Base-by-base conservation (phyloP, 2,888 invertebrate genomes). In the Lordiphosa andalusiaca region DNA sequence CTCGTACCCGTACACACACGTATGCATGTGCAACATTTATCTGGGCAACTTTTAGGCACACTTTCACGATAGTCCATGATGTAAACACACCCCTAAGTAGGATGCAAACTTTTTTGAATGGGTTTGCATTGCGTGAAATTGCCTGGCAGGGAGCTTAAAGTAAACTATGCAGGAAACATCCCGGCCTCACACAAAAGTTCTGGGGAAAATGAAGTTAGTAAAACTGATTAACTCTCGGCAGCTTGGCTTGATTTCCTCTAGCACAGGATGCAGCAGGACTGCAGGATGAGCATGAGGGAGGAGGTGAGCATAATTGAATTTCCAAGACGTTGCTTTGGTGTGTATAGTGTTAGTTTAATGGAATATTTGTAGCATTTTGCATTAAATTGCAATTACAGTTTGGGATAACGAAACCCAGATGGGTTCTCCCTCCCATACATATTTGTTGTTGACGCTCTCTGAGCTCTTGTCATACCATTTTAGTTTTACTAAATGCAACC, bases 211-310 rank as follows among this genome's bases (percentile, higher is more conserved):
- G 60, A 81, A 81, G 84, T 84, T 81, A 73, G 74, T 57, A 64
- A 81, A 81, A 78, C 80, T 81, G 80, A 81, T 81, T 81, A 81
- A 82, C 78, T 84, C 82, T 54, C 59, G 61, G 68, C 53, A 66
- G 58, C 65, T 50, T 30, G 40, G 61, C 74, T 49, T 40, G 66
- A 77, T 72, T 69, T 39, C 38, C 40, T 36, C 13, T 30, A 16
- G 36, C 35, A 21, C 23, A 35, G 36, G 19, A 46, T 57, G 53
- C 41, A 19, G 37, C 48, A 36, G 16, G 46, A 54, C 40, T 40
- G 23, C 41, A 2, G 37, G 51, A 46, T 53, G 40, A 33, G 54
- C 42, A 30, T 19, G 60, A 53, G 51, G 33, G 53, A 2, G 25
- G 9, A 30, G 30, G 30, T 0, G 3, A 7, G 30, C 47, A 49